Base-by-base conservation (phyloP, 1,140 invertebrate genomes). In the Solen grandis region DNA sequence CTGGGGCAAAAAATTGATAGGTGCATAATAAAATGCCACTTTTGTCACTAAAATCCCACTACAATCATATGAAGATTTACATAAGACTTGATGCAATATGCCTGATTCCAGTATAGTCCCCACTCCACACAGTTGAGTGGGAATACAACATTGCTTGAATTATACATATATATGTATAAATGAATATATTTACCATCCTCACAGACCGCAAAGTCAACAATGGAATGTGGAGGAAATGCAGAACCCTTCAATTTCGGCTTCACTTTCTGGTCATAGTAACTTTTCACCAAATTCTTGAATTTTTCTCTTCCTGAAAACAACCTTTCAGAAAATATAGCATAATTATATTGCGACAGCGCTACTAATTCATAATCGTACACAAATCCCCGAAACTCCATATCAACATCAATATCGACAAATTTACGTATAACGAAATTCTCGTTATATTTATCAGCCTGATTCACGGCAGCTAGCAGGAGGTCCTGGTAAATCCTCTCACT, bases 321-420 rank as follows among this genome's bases (percentile, higher is more conserved):
- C 29, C 86, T 79, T 60, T 80, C 52, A 2, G 89, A 90, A 73
- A 66, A 86, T 27, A 89, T 86, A 8, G 88, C 62, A 65, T 89
- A 90, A 65, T 90, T 90, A 52, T 90, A 90, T 59, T 90, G 89
- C 25, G 87, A 88, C n/a, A 90, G 46, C 10, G 88, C 88, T 27
- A 75, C 81, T 16, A 90, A 52, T 19, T 81, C 35, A 35, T 81
- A 50, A 33, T 83, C 52, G 55, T 60, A 89, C 19, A 89, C 89
- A 88, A 89, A 90, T 16, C 87, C 88, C 59, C 89, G 75, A 76
- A 90, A 90, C 60, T 90, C 89, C 89, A 90, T 90, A 70, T 90
- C 89, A 4, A 89, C 84, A 77, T 89, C 86, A 25, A 90, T 88
- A 41, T 85, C 68, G 16, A 88, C 80, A 78, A 89, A 90, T 70